phyloP scores from a whole-genome alignment of 2,113 vertebrate species.

The Chaetops frenatus region DNA sequence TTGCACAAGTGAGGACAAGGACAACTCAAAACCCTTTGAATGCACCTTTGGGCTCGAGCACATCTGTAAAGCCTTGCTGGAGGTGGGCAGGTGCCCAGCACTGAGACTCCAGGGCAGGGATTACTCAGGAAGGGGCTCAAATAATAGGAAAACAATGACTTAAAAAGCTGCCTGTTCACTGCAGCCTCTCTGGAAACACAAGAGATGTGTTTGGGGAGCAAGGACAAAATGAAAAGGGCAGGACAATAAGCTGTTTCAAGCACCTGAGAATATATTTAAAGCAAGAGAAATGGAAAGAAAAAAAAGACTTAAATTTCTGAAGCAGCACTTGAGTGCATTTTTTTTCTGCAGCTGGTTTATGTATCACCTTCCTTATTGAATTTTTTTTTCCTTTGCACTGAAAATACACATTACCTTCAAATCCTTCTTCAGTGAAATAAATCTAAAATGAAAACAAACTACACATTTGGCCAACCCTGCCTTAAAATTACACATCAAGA shows the following conservation, averaged over 20 bases:
- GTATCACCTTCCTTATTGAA: conserved; percentile 39
- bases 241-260: neutral
- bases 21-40: neutral
- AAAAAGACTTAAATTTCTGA: conserved; percentile 3
- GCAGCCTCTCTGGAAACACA: neutral
- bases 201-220: neutral
- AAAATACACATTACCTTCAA: conserved; percentile 61
- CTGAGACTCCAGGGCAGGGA: neutral
- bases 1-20: neutral
- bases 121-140: neutral
- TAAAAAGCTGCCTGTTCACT: neutral
- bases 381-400: neutral
- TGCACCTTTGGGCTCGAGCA: neutral
- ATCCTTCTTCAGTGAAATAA: conserved; percentile 55
- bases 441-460: conserved; percentile 73
- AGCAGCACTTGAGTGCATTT: conserved; percentile 24
- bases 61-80: neutral
- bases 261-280: conserved; percentile 8
- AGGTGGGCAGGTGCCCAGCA: neutral
- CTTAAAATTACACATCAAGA: conserved; percentile 79
- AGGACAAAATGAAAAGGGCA: neutral
- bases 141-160: neutral
- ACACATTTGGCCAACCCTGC: conserved; percentile 59
- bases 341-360: conserved; percentile 13
- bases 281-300: neutral